Evolutionary conservation across 2,113 vertebrate genomes (phyloP).

Genomic region (Eleginops maclovinus): DNA sequence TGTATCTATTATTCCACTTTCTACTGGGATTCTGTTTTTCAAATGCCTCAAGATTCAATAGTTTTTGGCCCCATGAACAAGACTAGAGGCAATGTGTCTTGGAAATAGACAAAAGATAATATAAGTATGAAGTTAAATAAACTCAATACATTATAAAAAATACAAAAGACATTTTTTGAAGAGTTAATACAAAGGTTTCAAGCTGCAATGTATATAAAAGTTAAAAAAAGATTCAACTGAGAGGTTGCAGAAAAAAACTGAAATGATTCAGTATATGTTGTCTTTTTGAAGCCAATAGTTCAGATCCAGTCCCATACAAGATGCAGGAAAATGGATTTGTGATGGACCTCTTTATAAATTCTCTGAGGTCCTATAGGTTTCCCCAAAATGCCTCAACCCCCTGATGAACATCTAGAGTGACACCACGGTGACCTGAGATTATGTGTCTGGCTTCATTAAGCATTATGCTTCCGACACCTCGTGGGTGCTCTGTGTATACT

Average conservation of each 20-base stretch:
- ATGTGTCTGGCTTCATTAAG: slow-evolving; percentile 49
- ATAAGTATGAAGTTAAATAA: background rate
- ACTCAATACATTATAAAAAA: background rate
- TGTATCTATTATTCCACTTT: slow-evolving; percentile 49
- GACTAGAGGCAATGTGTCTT: background rate
- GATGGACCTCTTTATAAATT: slow-evolving; percentile 38
- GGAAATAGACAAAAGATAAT: background rate
- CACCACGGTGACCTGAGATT: slow-evolving; percentile 48
- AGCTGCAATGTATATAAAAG: background rate
- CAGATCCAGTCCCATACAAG: slow-evolving; percentile 19
- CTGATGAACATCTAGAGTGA: slow-evolving; percentile 50
- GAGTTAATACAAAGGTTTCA: background rate
- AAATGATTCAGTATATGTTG: background rate
- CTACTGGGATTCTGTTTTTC: slow-evolving; percentile 15
- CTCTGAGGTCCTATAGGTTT: slow-evolving; percentile 35
- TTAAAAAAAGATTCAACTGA: background rate
- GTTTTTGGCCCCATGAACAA: slow-evolving; percentile 15
- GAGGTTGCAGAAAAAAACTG: background rate
- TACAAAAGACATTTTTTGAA: background rate
- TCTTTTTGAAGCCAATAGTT: background rate
- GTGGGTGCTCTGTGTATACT: slow-evolving; percentile 6
- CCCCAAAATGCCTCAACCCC: slow-evolving; percentile 55
- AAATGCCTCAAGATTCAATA: slow-evolving; percentile 32
- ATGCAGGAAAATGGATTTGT: slow-evolving; percentile 31
- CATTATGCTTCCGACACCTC: slow-evolving; percentile 19